phyloP scores from a whole-genome alignment of 2,888 invertebrate genomes.

The Dasysyrphus tricinctus region DNA sequence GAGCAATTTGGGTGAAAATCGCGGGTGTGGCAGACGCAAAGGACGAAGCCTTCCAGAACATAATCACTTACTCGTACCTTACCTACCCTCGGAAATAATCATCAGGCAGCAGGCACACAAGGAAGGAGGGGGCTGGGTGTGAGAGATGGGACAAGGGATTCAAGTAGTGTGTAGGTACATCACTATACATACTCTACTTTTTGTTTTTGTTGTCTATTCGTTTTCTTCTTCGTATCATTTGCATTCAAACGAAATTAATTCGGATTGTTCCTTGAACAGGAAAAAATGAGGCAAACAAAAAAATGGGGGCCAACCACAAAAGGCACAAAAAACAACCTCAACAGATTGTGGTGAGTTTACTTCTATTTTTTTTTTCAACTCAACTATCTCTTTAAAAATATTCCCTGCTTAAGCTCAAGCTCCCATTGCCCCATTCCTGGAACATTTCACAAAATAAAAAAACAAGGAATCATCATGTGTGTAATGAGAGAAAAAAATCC shows the following conservation, averaged over 20 bases:
- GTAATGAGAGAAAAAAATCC: slow-evolving; percentile 20
- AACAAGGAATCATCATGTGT: slow-evolving; percentile 20
- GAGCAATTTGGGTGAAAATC: slow-evolving; percentile 52
- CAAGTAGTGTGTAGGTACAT: slow-evolving; percentile 45
- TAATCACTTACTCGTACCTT: slow-evolving; percentile 62
- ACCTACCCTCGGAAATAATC: slow-evolving; percentile 32
- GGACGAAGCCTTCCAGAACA: slow-evolving; percentile 41
- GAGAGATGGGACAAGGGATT: slow-evolving; percentile 5
- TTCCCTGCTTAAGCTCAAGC: background rate
- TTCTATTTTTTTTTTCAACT: slow-evolving; percentile 11
- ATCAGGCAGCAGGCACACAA: background rate
- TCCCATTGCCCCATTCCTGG: background rate
- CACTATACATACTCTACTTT: background rate
- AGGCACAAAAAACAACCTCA: slow-evolving; percentile 32
- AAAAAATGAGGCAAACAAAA: slow-evolving; percentile 37
- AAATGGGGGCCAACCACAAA: slow-evolving; percentile 65
- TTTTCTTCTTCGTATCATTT: slow-evolving; percentile 63
- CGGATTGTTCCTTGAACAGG: slow-evolving; percentile 70
- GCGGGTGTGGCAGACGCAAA: slow-evolving; percentile 31
- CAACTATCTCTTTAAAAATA: slow-evolving; percentile 42
- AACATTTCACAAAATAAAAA: background rate
- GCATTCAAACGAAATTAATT: slow-evolving; percentile 75
- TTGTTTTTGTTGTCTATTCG: slow-evolving; percentile 4
- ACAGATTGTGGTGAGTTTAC: slow-evolving; percentile 63
- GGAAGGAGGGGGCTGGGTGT: background rate